phyloP scores from a whole-genome alignment of 2,113 vertebrate species.

The Ptychochromis oligacanthus region DNA sequence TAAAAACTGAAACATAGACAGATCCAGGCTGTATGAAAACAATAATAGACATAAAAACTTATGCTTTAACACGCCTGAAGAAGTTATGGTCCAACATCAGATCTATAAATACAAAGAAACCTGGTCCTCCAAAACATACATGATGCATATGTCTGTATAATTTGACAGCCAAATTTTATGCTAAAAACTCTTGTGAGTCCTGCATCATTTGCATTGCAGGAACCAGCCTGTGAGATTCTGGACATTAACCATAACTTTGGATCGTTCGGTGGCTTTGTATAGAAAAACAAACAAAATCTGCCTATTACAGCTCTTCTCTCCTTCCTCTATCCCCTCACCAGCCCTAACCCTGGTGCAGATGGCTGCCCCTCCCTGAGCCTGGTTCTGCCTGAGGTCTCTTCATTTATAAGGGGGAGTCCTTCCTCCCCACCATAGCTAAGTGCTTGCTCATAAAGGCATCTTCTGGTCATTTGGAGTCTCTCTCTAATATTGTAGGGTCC shows the following conservation, averaged over 20 bases:
- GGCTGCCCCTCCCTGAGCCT: background rate
- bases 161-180: background rate
- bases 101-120: background rate
- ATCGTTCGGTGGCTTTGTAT: background rate
- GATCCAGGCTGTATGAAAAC: no score
- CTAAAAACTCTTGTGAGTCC: background rate
- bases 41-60: fast-evolving
- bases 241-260: background rate
- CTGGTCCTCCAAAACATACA: background rate
- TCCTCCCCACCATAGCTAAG: background rate
- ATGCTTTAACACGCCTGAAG: background rate
- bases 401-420: no score
- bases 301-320: background rate
- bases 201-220: background rate
- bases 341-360: background rate
- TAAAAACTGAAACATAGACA: background rate
- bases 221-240: background rate
- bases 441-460: background rate
- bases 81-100: background rate
- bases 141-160: background rate
- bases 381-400: no score
- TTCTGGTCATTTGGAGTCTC: background rate
- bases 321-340: background rate
- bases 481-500: background rate
- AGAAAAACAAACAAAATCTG: background rate